Base-by-base conservation (phyloP, 2,888 invertebrate species). In the Chironomus tentans region DNA sequence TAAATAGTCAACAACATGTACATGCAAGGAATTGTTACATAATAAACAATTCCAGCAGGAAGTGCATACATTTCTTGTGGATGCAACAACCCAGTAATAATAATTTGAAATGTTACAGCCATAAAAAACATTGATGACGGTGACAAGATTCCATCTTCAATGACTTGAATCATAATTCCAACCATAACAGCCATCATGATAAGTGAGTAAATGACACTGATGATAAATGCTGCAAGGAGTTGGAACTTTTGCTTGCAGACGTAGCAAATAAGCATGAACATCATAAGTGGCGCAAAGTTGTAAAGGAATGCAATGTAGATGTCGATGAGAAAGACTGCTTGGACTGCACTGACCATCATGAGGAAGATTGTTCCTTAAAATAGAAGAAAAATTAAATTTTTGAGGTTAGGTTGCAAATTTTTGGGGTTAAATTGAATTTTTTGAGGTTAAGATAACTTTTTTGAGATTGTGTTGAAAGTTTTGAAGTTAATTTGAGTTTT, bases 11-110 rank as follows among this genome's bases (percentile, higher is more conserved):
- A 87, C 81, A 97, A 85, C 88, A 97, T 90, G 83, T 97, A 97
- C 92, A 97, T 97, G 78, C 95, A 93, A 0, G 97, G 97, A 74
- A 97, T 94, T 5, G 95, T 93, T 69, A 97, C 89, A 82, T 93
- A 93, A 82, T 97, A 97, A 61, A 97, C 88, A 77, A 89, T 81
- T 15, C 92, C 88, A 79, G 90, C 91, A 50, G 90, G 82, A n/a
- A 96, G 83, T 78, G 94, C 94, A 68, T 85, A 82, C 74, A 91
- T 86, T 83, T 95, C 95, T 81, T 89, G 88, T 0, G 95, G 95
- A 83, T 96, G 96, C 65, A 95, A 81, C 0, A 91, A 80, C 83
- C 88, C 91, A 4, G 90, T 88, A 72, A 90, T 80, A 77, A 90
- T 86, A 81, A 91, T 88, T 81, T 92, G 91, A 0, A 85, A 84